Base-by-base conservation (phyloP, 2,888 invertebrate genomes). In the Glyphotaelius pellucidus region DNA sequence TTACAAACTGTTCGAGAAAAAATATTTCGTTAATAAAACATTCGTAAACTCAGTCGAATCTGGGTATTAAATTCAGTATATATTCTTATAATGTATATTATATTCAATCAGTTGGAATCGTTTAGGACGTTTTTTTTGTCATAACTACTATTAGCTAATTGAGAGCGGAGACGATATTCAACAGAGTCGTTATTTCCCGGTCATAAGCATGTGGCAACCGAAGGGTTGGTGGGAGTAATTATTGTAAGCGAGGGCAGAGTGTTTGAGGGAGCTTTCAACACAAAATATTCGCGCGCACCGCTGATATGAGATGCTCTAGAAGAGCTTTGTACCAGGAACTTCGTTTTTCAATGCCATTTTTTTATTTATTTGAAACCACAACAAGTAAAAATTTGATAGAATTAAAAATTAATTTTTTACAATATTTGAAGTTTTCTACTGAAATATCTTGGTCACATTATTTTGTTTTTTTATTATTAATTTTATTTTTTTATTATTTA, bases 201-300 rank as follows among this genome's bases (percentile, higher is more conserved):
- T 32, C 35, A 83, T 35, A 83, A 38, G 35, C 31, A 15, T 38
- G 86, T 30, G 86, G 42, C 86, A 30, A n/a, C 42, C 86, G 15
- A 42, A 86, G 86, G 86, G 86, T 42, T 86, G 42, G 86, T 85
- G 85, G 42, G 35, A 35, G 86, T 42, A n/a, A 67, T 67, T 67
- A 67, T 67, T 67, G 67, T 67, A 67, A 67, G 67, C 67, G 67
- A 67, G 83, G 25, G 83, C 35, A 32, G 32, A 38, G 83, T 31
- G 83, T 83, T 32, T 35, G 81, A 83, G 83, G 38, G 83, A 83
- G 35, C 83, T 83, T 83, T 32, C 83, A n/a, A 86, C 86, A 86
- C 86, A 42, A 86, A 86, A 86, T 47, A 86, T 86, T 86, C 86
- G 67, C 67, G n/a, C 25, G 67, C 67, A 3, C 67, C 67, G 5